These are phyloP conservation scores for Bombus turneri DNA, from an alignment of 1,140 invertebrate genomes.

Conservation along the genomic window DNA sequence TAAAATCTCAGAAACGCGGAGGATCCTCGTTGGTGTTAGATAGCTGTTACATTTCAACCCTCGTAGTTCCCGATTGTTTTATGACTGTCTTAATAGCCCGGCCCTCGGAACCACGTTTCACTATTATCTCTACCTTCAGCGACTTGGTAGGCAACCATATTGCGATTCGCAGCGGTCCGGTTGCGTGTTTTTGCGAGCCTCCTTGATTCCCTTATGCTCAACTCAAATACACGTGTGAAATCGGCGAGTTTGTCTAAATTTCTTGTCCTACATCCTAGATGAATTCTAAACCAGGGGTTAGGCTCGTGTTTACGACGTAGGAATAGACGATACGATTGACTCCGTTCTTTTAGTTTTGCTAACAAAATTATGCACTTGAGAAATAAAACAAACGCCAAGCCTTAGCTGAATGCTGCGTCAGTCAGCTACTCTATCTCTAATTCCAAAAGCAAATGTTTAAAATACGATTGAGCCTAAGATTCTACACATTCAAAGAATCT, in stretches of 20 bases:
- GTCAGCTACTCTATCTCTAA: no score
- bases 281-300: neutral
- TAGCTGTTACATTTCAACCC: constrained; percentile 18
- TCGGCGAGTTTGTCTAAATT: neutral
- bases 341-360: no score
- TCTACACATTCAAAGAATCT: no score
- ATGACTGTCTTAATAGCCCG: constrained; percentile 5
- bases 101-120: neutral
- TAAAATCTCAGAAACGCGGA: constrained; percentile 26
- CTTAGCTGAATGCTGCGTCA: no score
- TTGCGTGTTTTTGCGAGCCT: neutral
- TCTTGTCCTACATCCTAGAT: neutral
- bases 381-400: no score
- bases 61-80: constrained; percentile 36
- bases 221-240: neutral
- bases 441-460: no score
- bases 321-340: neutral
- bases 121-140: neutral
- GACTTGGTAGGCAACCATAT: neutral
- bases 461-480: no score
- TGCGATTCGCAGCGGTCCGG: neutral
- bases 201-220: no score
- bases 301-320: neutral
- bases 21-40: constrained; percentile 21
- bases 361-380: no score